phyloP scores from a whole-genome alignment of 2,888 invertebrate species.

The Scaptomyza cyrtandrae region DNA sequence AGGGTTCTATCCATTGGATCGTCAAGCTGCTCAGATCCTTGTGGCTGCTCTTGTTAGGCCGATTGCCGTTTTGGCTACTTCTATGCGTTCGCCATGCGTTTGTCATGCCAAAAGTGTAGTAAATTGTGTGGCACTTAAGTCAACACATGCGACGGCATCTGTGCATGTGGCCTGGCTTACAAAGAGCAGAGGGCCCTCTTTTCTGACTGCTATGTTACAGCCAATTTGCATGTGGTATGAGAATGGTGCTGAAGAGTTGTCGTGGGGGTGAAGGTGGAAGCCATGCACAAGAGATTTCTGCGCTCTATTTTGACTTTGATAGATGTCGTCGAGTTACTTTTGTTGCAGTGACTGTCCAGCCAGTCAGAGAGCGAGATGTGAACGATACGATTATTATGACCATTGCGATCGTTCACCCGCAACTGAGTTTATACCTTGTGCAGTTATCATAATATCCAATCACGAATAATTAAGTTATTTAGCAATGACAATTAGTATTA shows the following conservation, averaged over 20 bases:
- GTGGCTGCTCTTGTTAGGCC: constrained; percentile 52
- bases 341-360: constrained; percentile 18
- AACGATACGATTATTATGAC: constrained; percentile 37
- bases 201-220: constrained; percentile 37
- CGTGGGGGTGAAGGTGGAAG: constrained; percentile 1
- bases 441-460: constrained; percentile 1
- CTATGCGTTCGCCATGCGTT: constrained; percentile 79
- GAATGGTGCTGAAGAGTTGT: neutral
- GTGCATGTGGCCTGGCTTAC: constrained; percentile 42
- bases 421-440: constrained; percentile 10
- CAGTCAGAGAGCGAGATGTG: constrained; percentile 30
- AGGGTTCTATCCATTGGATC: constrained; percentile 20
- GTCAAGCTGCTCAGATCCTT: constrained; percentile 3
- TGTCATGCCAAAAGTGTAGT: constrained; percentile 82
- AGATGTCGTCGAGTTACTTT: constrained; percentile 78
- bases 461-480: neutral
- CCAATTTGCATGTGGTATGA: constrained; percentile 71
- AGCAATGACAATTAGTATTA: neutral
- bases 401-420: constrained; percentile 39
- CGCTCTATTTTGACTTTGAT: constrained; percentile 84
- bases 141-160: constrained; percentile 67
- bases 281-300: constrained; percentile 66
- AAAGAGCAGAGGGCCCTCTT: constrained; percentile 11
- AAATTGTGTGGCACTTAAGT: constrained; percentile 82
- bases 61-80: constrained; percentile 50